Evolutionary conservation across 2,888 invertebrate genomes (phyloP).

Genomic region (Pinctada fucata): DNA sequence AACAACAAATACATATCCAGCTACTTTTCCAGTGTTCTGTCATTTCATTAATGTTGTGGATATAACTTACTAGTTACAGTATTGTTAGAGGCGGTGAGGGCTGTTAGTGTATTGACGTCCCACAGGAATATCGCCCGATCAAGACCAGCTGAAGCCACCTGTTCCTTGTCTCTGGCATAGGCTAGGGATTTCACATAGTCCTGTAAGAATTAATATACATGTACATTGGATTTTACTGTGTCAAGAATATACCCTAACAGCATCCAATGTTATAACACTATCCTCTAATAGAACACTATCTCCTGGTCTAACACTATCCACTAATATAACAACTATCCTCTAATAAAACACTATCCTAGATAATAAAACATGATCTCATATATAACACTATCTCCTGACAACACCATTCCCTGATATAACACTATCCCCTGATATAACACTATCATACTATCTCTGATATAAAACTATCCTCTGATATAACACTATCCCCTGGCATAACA

Average conservation of each 20-base stretch:
- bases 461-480: too few relatives aligned
- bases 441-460: too few relatives aligned
- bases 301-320: background rate
- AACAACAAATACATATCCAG: too few relatives aligned
- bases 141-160: conserved; percentile 94
- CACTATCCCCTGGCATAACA: too few relatives aligned
- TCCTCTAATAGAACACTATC: background rate
- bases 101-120: conserved; percentile 98
- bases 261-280: background rate
- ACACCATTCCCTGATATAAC: too few relatives aligned
- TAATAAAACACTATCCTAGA: background rate
- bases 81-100: conserved; percentile 97
- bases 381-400: too few relatives aligned
- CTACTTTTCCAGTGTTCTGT: too few relatives aligned
- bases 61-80: conserved; percentile 91
- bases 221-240: background rate
- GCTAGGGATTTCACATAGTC: conserved; percentile 99
- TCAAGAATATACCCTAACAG: background rate
- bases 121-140: conserved; percentile 98
- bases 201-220: conserved; percentile 59
- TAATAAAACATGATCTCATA: too few relatives aligned
- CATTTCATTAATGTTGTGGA: too few relatives aligned
- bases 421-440: too few relatives aligned
- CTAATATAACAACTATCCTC: too few relatives aligned
- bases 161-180: conserved; percentile 96